Conservation (phyloP, 2,888 invertebrate species). For the Archips xylosteana region DNA sequence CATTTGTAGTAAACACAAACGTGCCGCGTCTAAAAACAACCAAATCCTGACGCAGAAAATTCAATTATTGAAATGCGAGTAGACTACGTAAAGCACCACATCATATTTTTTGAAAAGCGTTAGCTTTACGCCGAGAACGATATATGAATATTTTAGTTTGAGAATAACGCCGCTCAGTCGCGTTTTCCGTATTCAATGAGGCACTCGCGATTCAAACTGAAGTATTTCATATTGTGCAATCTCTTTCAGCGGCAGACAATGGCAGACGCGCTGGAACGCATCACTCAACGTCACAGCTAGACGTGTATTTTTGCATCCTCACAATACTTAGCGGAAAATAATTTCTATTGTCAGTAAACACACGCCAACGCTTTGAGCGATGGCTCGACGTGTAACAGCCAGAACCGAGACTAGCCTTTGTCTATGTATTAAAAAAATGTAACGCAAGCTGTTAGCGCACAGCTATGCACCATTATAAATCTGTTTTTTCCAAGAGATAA, state of each 20-base stretch:
- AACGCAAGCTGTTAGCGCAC: neutral
- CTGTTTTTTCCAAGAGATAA: too few species aligned
- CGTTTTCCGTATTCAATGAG: slow-evolving; percentile 72
- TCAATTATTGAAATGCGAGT: slow-evolving; percentile 7
- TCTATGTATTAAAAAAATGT: slow-evolving; percentile 51
- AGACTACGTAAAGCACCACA: slow-evolving; percentile 4
- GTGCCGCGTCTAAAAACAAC: neutral
- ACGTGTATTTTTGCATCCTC: slow-evolving; percentile 79
- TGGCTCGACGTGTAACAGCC: slow-evolving; percentile 52
- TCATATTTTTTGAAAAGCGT: slow-evolving; percentile 53
- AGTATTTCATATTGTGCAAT: slow-evolving; percentile 82
- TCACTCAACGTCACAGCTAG: slow-evolving; percentile 81
- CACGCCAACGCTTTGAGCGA: slow-evolving; percentile 67
- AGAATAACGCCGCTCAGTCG: slow-evolving; percentile 57
- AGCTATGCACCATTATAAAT: neutral
- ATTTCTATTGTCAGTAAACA: slow-evolving; percentile 79
- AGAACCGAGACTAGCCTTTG: slow-evolving; percentile 55
- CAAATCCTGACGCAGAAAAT: neutral
- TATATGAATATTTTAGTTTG: slow-evolving; percentile 74
- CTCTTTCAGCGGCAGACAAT: slow-evolving; percentile 81
- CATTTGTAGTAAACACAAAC: neutral
- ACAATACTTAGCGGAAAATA: slow-evolving; percentile 77
- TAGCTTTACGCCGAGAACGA: slow-evolving; percentile 56
- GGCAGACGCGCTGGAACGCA: slow-evolving; percentile 72
- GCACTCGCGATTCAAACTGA: slow-evolving; percentile 72